Base-by-base conservation (phyloP, 2,797 vertebrate species). In the Manis pentadactyla region DNA sequence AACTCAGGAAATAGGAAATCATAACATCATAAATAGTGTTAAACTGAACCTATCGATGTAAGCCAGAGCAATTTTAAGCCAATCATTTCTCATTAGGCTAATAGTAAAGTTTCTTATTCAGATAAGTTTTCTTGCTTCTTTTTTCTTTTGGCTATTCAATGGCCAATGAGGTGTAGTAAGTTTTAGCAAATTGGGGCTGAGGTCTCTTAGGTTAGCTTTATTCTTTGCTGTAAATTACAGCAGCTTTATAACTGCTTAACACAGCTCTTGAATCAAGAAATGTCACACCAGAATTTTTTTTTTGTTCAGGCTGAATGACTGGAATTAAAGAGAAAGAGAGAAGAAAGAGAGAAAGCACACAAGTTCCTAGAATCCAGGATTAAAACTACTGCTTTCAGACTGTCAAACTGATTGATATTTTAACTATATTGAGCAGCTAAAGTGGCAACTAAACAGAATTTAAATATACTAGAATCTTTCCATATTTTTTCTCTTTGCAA, bases 1-100 rank as follows among this genome's bases (percentile, higher is more conserved):
- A 96, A 96, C 87, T 96, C 87, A 25, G 93, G 94, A 97, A 97
- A 96, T 97, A 96, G 87, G 93, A 96, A 97, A 97, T 77, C 94
- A 96, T 98, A 97, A 96, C 95, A 96, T 97, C 96, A 0, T 97
- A 97, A 98, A 98, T 97, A 97, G 93, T 89, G 78, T 87, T 97
- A 96, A 96, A 66, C 87, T 69, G 92, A 87, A 96, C 78, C 87
- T 93, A 95, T 95, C 4, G 27, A 96, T 89, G 92, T 95, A 97
- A 46, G 96, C 79, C 77, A 93, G 96, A 87, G 84, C 74, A 97
- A 96, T 97, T 98, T 97, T 94, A 96, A 95, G 91, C 87, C 81
- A 96, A 97, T 98, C 61, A 97, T 96, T 98, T 96, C 85, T 98
- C 96, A 98, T 97, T 97, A 97, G 39, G 5, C 71, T 97, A 14